Evolutionary conservation across 2,113 vertebrate genomes (phyloP), one percentile per base, ranked within the genome.

Genomic region (Fulica atra): DNA sequence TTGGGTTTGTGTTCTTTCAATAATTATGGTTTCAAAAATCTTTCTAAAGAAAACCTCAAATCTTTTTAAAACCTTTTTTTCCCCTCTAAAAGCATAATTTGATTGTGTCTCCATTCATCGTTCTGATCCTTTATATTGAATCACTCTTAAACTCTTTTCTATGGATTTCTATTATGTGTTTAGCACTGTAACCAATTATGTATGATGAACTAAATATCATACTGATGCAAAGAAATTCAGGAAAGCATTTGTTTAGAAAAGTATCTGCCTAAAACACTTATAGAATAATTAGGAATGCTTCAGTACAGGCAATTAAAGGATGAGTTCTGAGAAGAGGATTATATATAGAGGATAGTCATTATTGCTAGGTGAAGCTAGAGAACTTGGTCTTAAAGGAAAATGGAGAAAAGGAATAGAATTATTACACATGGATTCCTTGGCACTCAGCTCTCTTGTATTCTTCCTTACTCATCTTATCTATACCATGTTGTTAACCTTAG

Each of bases 1-100:
- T 44, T 5, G 1, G 3, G 1, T 44, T 70, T 46, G 5, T 17
- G 3, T 2, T 74, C 4, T 64, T 83, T 81, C 5, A 4, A 16
- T 56, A 60, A 31, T 50, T 74, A 21, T 80, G 25, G 8, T 48
- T 94, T 46, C 8, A 64, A 81, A 83, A 83, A 33, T 33, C 9
- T 42, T 83, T 72, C 38, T 35, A 14, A 79, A 81, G 4, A 7
- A 60, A 88, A 56, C 3, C 0, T 3, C 7, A 59, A 50, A 60
- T 66, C 0, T 56, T 85, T 79, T 79, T 7, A 60, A 87, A 86
- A 8, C 1, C 1, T 64, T 19, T 38, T 51, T 36, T 19, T 6
- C 4, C 2, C 2, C 9, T 14, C 10, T 10, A 10, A 19, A 86
- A 76, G 0, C 5, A 28, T 16, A 25, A 29, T 36, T 79, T 76